Percentiles rank a stretch among this genome's conserved stretches.
These are phyloP conservation scores for Smithornis capensis DNA, from an alignment of 2,113 vertebrate genomes.

Conservation along the genomic window DNA sequence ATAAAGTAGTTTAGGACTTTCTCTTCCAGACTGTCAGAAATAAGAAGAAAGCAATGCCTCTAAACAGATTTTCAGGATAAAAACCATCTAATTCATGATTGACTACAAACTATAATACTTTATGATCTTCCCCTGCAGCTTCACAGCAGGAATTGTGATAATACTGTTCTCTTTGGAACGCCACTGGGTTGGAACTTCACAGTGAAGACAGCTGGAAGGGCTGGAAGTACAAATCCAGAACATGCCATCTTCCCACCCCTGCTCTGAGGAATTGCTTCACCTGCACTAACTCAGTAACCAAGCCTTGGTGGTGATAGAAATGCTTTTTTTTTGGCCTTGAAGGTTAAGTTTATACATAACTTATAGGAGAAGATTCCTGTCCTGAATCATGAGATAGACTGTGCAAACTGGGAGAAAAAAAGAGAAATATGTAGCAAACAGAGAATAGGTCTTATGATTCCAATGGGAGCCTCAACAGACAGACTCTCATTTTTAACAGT, in stretches of 20 bases:
- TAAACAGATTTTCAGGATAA: neutral
- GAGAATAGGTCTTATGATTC: rapidly evolving
- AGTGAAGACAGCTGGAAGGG: neutral
- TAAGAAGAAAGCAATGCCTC: neutral
- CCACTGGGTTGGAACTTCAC: neutral
- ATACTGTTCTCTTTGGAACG: neutral
- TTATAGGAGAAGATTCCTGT: neutral
- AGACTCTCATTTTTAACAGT: neutral
- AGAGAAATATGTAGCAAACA: neutral
- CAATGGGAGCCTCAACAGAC: neutral
- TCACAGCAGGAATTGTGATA: neutral
- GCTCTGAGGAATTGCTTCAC: neutral
- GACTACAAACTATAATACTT: neutral
- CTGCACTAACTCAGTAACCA: neutral
- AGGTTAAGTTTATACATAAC: neutral
- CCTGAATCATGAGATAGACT: neutral
- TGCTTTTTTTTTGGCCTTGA: neutral
- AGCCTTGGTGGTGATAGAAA: neutral
- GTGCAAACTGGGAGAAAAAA: neutral
- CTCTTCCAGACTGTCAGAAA: neutral
- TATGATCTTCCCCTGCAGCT: neutral
- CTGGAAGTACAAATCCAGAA: neutral
- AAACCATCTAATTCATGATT: neutral
- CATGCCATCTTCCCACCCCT: neutral
- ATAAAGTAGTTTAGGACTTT: neutral